Evolutionary conservation across 2,888 invertebrate genomes (phyloP).

Genomic region (Leptogaster cylindrica): DNA sequence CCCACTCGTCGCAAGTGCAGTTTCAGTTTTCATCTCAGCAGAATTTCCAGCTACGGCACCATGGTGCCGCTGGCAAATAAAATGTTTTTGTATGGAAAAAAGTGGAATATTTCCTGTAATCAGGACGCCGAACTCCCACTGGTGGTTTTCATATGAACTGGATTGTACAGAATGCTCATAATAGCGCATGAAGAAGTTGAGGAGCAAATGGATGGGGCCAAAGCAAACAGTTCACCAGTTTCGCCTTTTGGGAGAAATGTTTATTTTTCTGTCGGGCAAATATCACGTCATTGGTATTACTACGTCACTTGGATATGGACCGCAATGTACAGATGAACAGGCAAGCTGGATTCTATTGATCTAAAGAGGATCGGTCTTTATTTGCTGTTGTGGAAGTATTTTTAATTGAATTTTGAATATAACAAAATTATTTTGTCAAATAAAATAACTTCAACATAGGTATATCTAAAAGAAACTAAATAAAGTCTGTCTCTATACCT

Average conservation of each 20-base stretch:
- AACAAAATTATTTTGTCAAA: too few species aligned
- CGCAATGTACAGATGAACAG: too few species aligned
- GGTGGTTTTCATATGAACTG: conserved; percentile 5
- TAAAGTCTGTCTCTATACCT: too few species aligned
- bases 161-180: conserved; percentile 12
- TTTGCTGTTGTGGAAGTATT: too few species aligned
- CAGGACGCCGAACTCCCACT: background rate
- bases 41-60: conserved; percentile 6
- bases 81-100: conserved; percentile 29
- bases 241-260: conserved; percentile 20
- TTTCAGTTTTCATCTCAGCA: conserved; percentile 34
- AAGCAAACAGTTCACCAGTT: conserved; percentile 11
- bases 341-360: background rate
- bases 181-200: background rate
- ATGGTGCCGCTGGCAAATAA: conserved; percentile 28
- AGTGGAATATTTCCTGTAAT: conserved; percentile 34
- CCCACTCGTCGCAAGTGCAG: conserved; percentile 32
- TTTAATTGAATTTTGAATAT: too few species aligned
- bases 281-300: background rate
- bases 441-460: too few species aligned
- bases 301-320: background rate
- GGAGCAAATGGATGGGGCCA: background rate
- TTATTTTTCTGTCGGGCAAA: conserved; percentile 17
- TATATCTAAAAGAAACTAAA: too few species aligned
- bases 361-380: too few species aligned